Base-by-base conservation (phyloP, 2,888 invertebrate genomes). In the Xylophagus ater region DNA sequence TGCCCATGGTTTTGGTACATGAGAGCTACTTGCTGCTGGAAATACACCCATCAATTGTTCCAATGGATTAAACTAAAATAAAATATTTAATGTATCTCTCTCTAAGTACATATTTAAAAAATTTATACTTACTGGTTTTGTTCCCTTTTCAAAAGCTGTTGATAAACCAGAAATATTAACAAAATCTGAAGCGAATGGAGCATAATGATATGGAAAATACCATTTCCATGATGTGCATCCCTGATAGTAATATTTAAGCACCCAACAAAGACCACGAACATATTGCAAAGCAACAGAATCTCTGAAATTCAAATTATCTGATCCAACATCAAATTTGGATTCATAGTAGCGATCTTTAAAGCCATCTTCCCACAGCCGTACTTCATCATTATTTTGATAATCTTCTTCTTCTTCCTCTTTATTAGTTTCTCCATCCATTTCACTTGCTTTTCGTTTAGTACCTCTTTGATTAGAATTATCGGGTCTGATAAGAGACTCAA, bases 131-230 rank as follows among this genome's bases (percentile, higher is more conserved):
- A 88, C 89, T 44, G 98, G 98, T 59, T 76, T 70, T 1, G 96
- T 94, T 37, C 78, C 81, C 55, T 71, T 78, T 58, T 88, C 87
- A 64, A 98, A 99, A 58, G 80, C 76, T 2, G 87, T 86, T 31
- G 84, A 81, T 2, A 93, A 68, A 2, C 86, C 84, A 38, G 78
- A 76, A 40, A 98, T 82, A 59, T 93, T 87, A 43, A 88, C 75
- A 68, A 99, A 98, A 70, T 99, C 98, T 0, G 96, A 96, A 4
- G 98, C 98, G 68, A 98, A 98, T 6, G 98, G 98, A 13, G 98
- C 97, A 70, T 99, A 98, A 68, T 98, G 98, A 65, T 93, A 98
- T 0, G 98, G 98, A 67, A 92, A 98, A 69, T 94, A 98, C 98
- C 98, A 98, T 67, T 96, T 89, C 98, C 98, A 99, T 13, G 90